A percentile compares a stretch with the other conserved stretches of the same genome.
Evolutionary conservation across 2,888 invertebrate species (phyloP).

Genomic region (Scotopteryx bipunctaria): DNA sequence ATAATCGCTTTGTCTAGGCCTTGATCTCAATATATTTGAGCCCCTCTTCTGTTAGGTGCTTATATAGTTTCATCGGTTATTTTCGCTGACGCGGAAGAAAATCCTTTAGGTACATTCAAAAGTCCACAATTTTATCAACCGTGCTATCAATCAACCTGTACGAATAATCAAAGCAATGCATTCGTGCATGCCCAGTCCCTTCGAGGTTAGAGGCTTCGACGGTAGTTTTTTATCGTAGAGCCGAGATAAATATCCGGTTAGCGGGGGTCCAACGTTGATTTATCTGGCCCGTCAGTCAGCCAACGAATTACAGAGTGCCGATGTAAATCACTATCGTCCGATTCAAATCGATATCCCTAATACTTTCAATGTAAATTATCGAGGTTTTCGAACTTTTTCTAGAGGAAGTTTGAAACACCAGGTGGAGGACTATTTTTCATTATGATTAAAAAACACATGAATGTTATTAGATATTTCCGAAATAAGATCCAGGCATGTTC

Average conservation of each 20-base stretch:
- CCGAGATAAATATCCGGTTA: slow-evolving; percentile 80
- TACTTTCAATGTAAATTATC: slow-evolving; percentile 38
- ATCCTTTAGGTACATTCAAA: neutral
- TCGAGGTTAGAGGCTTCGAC: slow-evolving; percentile 39
- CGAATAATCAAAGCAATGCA: slow-evolving; percentile 47
- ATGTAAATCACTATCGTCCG: slow-evolving; percentile 77
- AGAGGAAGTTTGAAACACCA: too few relatives aligned
- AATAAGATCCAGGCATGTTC: too few relatives aligned
- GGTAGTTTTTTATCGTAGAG: slow-evolving; percentile 68
- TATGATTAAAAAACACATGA: too few relatives aligned
- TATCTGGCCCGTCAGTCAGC: slow-evolving; percentile 76
- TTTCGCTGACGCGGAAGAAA: neutral
- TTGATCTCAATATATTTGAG: too few relatives aligned
- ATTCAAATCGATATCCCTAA: slow-evolving; percentile 66
- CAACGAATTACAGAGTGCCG: slow-evolving; percentile 76
- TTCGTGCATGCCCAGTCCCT: slow-evolving; percentile 47
- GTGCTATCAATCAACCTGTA: slow-evolving; percentile 32
- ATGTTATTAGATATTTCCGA: too few relatives aligned
- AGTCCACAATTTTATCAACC: slow-evolving; percentile 15
- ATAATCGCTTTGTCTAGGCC: too few relatives aligned
- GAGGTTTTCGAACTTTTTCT: too few relatives aligned
- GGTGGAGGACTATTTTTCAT: too few relatives aligned
- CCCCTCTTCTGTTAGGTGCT: too few relatives aligned
- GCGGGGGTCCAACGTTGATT: slow-evolving; percentile 80
- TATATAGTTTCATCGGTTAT: neutral